Evolutionary conservation across 2,113 vertebrate species (phyloP).

Genomic region (Arothron firmamentum): DNA sequence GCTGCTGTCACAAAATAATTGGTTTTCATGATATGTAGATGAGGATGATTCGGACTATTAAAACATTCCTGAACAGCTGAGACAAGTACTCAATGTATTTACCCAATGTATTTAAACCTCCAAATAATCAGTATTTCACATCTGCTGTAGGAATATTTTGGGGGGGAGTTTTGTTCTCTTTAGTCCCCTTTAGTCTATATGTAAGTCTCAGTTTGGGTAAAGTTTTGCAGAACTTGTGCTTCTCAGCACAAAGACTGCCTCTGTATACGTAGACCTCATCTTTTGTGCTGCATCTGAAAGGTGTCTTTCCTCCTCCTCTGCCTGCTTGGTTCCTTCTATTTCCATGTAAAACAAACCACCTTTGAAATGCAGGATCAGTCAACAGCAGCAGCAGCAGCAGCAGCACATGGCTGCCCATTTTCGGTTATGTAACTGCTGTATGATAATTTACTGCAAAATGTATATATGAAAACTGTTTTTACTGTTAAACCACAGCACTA

Average conservation of each 20-base stretch:
- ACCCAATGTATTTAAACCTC: too few species aligned
- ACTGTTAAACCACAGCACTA: too few species aligned
- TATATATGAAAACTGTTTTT: too few species aligned
- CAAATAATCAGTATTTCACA: too few species aligned
- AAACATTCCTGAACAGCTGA: too few species aligned
- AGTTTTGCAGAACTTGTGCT: slow-evolving; percentile 4
- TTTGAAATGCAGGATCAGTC: slow-evolving; percentile 18
- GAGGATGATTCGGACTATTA: too few species aligned
- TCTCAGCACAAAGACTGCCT: not conserved
- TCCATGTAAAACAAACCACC: slow-evolving; percentile 11
- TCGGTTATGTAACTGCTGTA: not conserved
- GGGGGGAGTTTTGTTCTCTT: not conserved
- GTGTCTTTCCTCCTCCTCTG: slow-evolving; percentile 11
- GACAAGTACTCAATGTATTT: too few species aligned
- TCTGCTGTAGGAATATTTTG: slow-evolving; percentile 12
- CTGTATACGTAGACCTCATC: not conserved
- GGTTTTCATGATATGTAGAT: too few species aligned
- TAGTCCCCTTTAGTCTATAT: slow-evolving; percentile 9
- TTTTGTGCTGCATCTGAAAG: not conserved
- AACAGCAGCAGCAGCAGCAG: not conserved
- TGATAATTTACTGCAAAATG: not conserved
- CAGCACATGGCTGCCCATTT: slow-evolving; percentile 10
- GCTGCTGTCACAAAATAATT: too few species aligned
- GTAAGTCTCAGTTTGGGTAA: slow-evolving; percentile 12
- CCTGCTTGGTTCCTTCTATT: slow-evolving; percentile 12